These are phyloP conservation scores for Keiferia lycopersicella DNA, from an alignment of 2,888 invertebrate genomes.

Conservation along the genomic window DNA sequence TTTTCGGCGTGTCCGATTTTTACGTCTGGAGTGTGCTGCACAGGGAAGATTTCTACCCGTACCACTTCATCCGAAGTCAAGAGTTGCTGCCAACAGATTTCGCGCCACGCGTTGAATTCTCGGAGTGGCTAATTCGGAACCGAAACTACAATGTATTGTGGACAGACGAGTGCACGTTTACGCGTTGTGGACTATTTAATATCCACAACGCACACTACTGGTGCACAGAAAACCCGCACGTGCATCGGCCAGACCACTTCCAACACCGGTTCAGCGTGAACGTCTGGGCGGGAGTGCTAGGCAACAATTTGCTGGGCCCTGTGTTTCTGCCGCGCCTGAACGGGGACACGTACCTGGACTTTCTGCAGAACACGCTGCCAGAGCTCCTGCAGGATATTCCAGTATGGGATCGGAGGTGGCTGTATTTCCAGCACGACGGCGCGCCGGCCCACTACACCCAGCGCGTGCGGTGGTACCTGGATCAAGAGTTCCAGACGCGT, in stretches of 20 bases:
- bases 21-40: background rate
- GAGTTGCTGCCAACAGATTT: background rate
- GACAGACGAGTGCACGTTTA: conserved; percentile 15
- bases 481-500: background rate
- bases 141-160: background rate
- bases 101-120: conserved; percentile 8
- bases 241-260: conserved; percentile 22
- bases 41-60: background rate
- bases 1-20: too few species aligned
- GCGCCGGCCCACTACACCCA: conserved; percentile 22
- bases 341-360: conserved; percentile 18
- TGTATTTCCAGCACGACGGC: conserved; percentile 28
- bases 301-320: conserved; percentile 21
- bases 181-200: conserved; percentile 19
- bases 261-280: conserved; percentile 29
- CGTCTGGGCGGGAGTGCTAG: conserved; percentile 31
- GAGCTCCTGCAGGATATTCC: conserved; percentile 23
- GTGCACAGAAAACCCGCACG: conserved; percentile 27
- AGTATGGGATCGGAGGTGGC: conserved; percentile 19
- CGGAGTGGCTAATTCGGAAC: background rate
- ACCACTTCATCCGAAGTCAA: background rate
- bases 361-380: conserved; percentile 25
- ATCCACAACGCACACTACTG: conserved; percentile 26
- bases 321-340: conserved; percentile 21
- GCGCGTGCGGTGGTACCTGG: background rate